A percentile compares a stretch with the other conserved stretches of the same genome.
Conservation (phyloP, 2,888 invertebrate species). For the Aphidius colemani region DNA sequence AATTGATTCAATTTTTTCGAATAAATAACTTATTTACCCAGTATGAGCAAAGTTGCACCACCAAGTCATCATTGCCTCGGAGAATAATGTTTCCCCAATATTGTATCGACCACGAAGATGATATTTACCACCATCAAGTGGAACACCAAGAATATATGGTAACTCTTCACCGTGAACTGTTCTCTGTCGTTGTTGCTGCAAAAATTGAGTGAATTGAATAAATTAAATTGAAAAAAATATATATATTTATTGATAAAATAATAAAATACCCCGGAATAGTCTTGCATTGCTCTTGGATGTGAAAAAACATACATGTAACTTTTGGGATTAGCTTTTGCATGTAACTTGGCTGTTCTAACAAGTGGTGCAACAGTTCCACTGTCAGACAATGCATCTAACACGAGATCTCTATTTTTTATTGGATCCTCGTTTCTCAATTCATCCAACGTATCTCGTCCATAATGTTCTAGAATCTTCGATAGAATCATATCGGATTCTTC, state of each 20-base stretch:
- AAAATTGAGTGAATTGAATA: constrained; percentile 7
- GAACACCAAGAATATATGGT: constrained; percentile 85
- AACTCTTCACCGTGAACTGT: constrained; percentile 83
- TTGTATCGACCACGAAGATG: constrained; percentile 77
- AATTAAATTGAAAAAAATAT: background rate
- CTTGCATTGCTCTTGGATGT: constrained; percentile 80
- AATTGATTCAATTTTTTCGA: background rate
- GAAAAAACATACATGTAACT: constrained; percentile 89
- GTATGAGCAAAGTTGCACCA: constrained; percentile 91
- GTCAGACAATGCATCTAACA: constrained; percentile 88
- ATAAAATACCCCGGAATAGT: constrained; percentile 70
- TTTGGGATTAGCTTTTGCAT: constrained; percentile 74
- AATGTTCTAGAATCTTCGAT: constrained; percentile 53
- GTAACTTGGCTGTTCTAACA: constrained; percentile 75
- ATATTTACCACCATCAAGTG: constrained; percentile 71
- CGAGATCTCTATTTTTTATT: constrained; percentile 74
- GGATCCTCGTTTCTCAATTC: constrained; percentile 65
- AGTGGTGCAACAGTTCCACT: constrained; percentile 84
- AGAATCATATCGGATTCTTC: constrained; percentile 49
- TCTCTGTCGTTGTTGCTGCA: constrained; percentile 51
- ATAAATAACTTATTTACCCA: constrained; percentile 68
- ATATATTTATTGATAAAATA: constrained; percentile 28
- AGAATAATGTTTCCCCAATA: constrained; percentile 76
- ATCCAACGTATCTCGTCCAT: constrained; percentile 59
- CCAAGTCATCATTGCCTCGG: constrained; percentile 85